Evolutionary conservation across 92 coral and sea anemone species (phyloP), one percentile per base, ranked within the genome.

Genomic region (Metridium senile): DNA sequence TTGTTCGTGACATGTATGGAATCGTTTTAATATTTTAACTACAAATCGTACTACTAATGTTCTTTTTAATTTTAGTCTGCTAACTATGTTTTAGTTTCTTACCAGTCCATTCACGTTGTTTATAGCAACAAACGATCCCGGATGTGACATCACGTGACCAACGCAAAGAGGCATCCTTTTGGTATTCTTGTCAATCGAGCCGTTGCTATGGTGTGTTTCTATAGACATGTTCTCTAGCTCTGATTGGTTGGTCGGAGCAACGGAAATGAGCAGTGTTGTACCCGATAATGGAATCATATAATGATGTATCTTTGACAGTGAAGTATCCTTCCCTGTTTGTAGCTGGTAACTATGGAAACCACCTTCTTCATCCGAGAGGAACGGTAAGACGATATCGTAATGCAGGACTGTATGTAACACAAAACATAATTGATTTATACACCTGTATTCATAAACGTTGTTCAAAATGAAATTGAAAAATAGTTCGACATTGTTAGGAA

Each of bases 81-180:
- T n/a, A n/a, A n/a, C n/a, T n/a, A n/a, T 39, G 49, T 39, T 6
- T 39, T 39, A 39, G 4, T 59, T 59, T 26, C 66, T 59, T 74
- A 93, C 98, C 97, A 93, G 75, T 23, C 92, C 91, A 81, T 83
- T 76, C 28, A 80, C 83, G 84, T 88, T 93, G 78, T 90, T 85
- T 31, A 94, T 75, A 54, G 97, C 90, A 57, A 94, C 94, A 58
- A 67, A 33, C 20, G 98, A 94, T 67, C 88, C 88, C 59, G 92
- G 90, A 84, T 94, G 84, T 43, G 92, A 86, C 18, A 76, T 74
- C 89, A 94, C 97, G 74, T 91, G 93, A 61, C 98, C 98, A 84
- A 77, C 58, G 47, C 82, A 89, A 61, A 85, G 83, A 11, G 85
- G 58, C 52, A 74, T 64, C 30, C 32, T 62, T 11, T 68, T 1